A percentile compares a stretch with the other conserved stretches of the same genome.
These are phyloP conservation scores for Heliconius sara DNA, from an alignment of 2,888 invertebrate genomes.

Conservation along the genomic window DNA sequence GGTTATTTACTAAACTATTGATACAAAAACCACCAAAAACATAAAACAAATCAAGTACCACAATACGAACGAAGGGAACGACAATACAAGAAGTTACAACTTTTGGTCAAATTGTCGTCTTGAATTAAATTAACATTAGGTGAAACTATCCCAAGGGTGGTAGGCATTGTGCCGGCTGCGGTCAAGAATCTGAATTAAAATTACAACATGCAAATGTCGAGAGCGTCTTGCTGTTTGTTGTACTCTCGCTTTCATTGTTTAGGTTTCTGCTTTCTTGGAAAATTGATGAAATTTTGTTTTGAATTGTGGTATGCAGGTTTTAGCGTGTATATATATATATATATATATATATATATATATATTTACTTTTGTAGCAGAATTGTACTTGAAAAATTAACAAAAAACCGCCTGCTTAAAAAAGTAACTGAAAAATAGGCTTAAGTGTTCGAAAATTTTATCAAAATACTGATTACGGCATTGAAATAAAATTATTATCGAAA, in stretches of 20 bases:
- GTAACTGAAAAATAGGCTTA: too few species aligned
- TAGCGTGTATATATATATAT: not conserved
- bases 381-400: too few species aligned
- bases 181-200: slow-evolving; percentile 80
- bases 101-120: slow-evolving; percentile 75
- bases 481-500: too few species aligned
- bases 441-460: too few species aligned
- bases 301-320: not conserved
- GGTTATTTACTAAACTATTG: too few species aligned
- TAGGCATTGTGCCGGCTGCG: slow-evolving; percentile 66
- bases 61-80: slow-evolving; percentile 56
- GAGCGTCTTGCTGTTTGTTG: slow-evolving; percentile 72
- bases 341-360: too few species aligned
- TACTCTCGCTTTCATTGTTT: slow-evolving; percentile 50
- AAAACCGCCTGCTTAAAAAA: too few species aligned
- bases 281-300: not conserved
- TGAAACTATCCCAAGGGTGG: slow-evolving; percentile 68
- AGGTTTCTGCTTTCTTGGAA: slow-evolving; percentile 2
- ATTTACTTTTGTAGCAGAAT: not conserved
- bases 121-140: slow-evolving; percentile 84
- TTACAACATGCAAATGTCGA: slow-evolving; percentile 79
- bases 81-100: slow-evolving; percentile 76
- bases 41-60: slow-evolving; percentile 34
- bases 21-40: not conserved
- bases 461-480: too few species aligned